Percentiles rank a stretch among this genome's conserved stretches.
These are phyloP conservation scores for Boloria euphrosyne DNA, from an alignment of 2,888 invertebrate species.

Conservation along the genomic window DNA sequence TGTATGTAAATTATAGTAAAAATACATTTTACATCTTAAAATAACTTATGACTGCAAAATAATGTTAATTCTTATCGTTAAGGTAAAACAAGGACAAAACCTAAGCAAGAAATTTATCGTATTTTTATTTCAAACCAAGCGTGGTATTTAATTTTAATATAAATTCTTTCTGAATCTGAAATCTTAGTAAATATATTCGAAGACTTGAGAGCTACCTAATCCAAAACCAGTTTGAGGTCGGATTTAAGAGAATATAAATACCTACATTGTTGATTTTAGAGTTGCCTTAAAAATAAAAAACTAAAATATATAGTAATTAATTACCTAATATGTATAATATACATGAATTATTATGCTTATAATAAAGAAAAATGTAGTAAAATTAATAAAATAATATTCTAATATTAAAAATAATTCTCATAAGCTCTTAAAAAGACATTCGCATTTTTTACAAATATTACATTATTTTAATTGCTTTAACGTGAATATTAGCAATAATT, in stretches of 20 bases:
- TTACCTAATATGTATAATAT: too few species aligned
- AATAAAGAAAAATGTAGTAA: too few species aligned
- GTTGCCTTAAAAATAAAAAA: neutral
- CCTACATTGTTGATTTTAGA: constrained; percentile 6
- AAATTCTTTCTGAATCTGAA: neutral
- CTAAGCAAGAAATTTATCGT: constrained; percentile 18
- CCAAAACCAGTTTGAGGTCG: constrained; percentile 14
- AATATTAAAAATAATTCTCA: too few species aligned
- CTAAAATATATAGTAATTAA: neutral
- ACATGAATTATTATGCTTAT: too few species aligned
- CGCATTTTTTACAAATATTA: too few species aligned
- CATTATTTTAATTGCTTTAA: too few species aligned
- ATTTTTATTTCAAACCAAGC: neutral
- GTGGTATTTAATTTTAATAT: neutral
- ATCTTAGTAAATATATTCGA: constrained; percentile 4
- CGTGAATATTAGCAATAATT: too few species aligned
- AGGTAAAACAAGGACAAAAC: constrained; percentile 29
- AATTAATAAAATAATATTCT: too few species aligned
- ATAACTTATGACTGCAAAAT: neutral
- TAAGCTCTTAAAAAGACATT: too few species aligned
- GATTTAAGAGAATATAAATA: neutral
- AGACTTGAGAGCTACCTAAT: constrained; percentile 5
- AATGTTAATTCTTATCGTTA: constrained; percentile 22
- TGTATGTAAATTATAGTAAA: too few species aligned
- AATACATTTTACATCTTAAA: neutral